phyloP scores from a whole-genome alignment of 2,113 vertebrate species.

The Lota lota region DNA sequence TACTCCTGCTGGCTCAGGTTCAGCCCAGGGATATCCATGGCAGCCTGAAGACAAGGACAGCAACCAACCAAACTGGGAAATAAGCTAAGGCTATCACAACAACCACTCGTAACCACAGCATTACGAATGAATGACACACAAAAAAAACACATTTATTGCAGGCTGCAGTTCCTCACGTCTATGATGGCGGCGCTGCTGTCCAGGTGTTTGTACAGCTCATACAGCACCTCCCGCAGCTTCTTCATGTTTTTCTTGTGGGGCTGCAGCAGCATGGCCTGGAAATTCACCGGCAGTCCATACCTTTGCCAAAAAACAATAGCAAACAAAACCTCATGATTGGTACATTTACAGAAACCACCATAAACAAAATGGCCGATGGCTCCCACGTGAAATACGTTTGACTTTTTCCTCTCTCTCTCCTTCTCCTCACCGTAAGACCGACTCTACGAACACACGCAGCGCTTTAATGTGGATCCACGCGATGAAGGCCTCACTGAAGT shows the following conservation, averaged over 20 bases:
- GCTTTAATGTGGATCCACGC: conserved; percentile 99
- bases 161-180: conserved; percentile 77
- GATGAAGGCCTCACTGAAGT: conserved; percentile 99
- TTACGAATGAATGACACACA: neutral
- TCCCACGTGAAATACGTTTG: neutral
- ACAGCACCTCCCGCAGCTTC: conserved; percentile 89
- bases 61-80: too few species aligned
- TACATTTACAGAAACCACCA: neutral
- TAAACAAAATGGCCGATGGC: neutral
- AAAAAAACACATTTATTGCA: neutral
- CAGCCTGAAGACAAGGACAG: conserved; percentile 69
- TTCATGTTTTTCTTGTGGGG: conserved; percentile 96
- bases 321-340: neutral
- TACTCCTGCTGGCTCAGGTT: conserved; percentile 98
- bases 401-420: neutral
- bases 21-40: conserved; percentile 96
- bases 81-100: too few species aligned
- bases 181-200: conserved; percentile 96
- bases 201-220: conserved; percentile 92
- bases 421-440: conserved; percentile 85
- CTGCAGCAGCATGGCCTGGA: conserved; percentile 96
- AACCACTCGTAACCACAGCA: too few species aligned
- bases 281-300: conserved; percentile 95
- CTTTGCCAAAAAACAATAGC: conserved; percentile 54
- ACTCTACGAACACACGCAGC: conserved; percentile 95